A percentile compares a stretch with the other conserved stretches of the same genome.
Conservation (phyloP, 2,797 vertebrate genomes). For the Chaenodraco wilsoni region DNA sequence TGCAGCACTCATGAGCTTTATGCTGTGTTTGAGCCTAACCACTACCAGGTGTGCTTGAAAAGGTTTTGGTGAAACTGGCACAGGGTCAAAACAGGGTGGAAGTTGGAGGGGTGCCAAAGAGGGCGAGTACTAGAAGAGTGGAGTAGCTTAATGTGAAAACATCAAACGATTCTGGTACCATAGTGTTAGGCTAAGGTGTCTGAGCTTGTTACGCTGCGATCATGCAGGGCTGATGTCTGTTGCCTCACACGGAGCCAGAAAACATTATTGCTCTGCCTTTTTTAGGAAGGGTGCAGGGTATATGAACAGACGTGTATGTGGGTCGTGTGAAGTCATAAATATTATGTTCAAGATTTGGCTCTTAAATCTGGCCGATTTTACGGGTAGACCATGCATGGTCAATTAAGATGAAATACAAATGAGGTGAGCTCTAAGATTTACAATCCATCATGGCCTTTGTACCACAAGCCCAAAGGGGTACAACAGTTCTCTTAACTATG, state of each 20-base stretch:
- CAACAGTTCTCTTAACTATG: constrained; percentile 20
- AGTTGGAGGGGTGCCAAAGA: constrained; percentile 40
- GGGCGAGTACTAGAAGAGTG: constrained; percentile 48
- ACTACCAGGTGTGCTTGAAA: constrained; percentile 83
- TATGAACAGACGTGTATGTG: constrained; percentile 29
- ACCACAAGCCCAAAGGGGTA: constrained; percentile 28
- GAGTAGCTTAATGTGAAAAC: constrained; percentile 71
- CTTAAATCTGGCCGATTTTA: constrained; percentile 48
- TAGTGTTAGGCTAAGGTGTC: constrained; percentile 71
- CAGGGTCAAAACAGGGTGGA: constrained; percentile 65
- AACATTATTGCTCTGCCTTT: constrained; percentile 16
- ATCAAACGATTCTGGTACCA: constrained; percentile 73
- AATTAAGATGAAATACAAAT: constrained; percentile 57
- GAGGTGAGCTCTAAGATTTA: constrained; percentile 46
- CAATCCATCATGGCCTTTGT: constrained; percentile 29
- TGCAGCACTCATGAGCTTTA: constrained; percentile 63
- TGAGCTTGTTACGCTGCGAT: constrained; percentile 77
- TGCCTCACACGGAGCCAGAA: constrained; percentile 38
- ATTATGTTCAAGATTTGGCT: constrained; percentile 48
- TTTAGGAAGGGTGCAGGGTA: neutral
- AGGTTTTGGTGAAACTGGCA: constrained; percentile 78
- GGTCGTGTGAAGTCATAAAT: constrained; percentile 35
- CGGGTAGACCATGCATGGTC: constrained; percentile 6
- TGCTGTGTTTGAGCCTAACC: constrained; percentile 80
- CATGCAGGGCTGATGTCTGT: constrained; percentile 62